phyloP scores from a whole-genome alignment of 2,797 vertebrate genomes.

The Ispidina lecontei region DNA sequence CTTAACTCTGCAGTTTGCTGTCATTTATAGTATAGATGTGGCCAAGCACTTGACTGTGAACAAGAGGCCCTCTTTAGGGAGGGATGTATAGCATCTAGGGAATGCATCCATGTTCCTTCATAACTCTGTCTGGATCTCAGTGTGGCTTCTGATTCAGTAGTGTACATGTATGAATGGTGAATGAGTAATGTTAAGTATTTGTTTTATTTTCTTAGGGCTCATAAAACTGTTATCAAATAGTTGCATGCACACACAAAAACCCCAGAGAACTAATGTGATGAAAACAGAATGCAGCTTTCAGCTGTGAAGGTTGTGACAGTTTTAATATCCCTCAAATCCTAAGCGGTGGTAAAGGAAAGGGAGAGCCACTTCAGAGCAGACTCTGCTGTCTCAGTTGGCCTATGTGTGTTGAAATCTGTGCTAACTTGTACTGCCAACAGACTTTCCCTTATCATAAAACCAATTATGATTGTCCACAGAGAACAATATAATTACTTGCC shows the following conservation, averaged over 20 bases:
- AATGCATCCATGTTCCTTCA: not conserved
- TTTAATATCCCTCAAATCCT: not conserved
- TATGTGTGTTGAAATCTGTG: not conserved
- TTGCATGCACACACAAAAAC: accelerated
- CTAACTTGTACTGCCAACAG: not conserved
- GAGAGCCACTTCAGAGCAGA: not conserved
- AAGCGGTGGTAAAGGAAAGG: not conserved
- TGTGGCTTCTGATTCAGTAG: not conserved
- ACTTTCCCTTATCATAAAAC: slow-evolving; percentile 1
- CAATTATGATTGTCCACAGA: not conserved
- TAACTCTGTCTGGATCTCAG: not conserved
- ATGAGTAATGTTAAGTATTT: not conserved
- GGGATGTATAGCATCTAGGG: not conserved
- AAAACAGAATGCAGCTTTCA: not conserved
- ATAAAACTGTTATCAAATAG: not conserved
- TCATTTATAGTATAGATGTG: not conserved
- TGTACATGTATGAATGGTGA: not conserved
- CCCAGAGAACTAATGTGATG: not conserved
- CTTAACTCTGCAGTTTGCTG: not conserved
- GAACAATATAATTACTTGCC: slow-evolving; percentile 9
- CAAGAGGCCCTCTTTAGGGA: not conserved
- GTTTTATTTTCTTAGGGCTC: not conserved
- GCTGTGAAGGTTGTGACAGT: not conserved
- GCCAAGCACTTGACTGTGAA: not conserved
- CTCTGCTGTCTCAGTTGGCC: not conserved